Conservation (phyloP, 2,113 vertebrate species). For the Mellivora capensis region DNA sequence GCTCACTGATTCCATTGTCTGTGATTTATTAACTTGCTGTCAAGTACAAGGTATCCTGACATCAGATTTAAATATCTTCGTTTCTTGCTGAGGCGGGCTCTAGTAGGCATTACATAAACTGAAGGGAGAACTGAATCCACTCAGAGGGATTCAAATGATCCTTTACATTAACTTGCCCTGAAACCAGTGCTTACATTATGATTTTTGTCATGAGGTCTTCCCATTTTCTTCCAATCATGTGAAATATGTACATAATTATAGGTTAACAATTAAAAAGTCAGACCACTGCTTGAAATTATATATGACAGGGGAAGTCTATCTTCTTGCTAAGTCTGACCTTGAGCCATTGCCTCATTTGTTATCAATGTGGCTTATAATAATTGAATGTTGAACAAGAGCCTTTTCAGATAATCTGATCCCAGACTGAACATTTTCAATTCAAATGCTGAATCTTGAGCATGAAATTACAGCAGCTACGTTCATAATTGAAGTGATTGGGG, state of each 20-base stretch:
- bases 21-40: conserved; percentile 21
- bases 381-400: not conserved
- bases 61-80: not conserved
- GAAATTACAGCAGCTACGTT: not conserved
- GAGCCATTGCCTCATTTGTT: not conserved
- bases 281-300: not conserved
- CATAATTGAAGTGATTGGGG: not conserved
- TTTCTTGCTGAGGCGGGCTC: not conserved
- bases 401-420: not conserved
- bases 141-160: not conserved
- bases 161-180: not conserved
- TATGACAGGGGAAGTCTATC: not conserved
- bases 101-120: not conserved
- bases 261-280: not conserved
- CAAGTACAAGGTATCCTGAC: not conserved
- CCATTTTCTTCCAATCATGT: not conserved
- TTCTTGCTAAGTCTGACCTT: not conserved
- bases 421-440: not conserved
- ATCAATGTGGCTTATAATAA: not conserved
- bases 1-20: not conserved
- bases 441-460: not conserved
- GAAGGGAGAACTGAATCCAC: not conserved
- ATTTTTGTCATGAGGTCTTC: not conserved
- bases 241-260: not conserved
- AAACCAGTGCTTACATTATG: not conserved